Evolutionary conservation across 2,113 vertebrate genomes (phyloP), one percentile per base, ranked within the genome.

Genomic region (Willisornis vidua): DNA sequence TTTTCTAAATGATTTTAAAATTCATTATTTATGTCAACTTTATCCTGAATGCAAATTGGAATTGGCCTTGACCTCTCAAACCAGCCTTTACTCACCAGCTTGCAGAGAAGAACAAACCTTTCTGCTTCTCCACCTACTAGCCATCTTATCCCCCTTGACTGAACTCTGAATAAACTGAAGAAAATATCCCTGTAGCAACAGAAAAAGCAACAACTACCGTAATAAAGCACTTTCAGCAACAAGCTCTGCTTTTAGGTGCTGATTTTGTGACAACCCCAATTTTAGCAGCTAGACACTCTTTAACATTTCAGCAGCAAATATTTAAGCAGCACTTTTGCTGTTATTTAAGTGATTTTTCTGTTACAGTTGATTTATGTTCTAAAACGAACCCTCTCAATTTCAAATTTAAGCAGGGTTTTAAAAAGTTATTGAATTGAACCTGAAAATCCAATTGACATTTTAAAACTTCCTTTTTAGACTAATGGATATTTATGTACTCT

Each of bases 1-100:
- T 89, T 94, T 95, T 76, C 83, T 84, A 90, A 80, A 80, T 71
- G 4, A 91, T 87, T 93, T 90, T 85, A 28, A 23, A 94, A 94
- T 68, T 85, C 57, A 82, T 95, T 87, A 82, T 77, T 90, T 66
- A 74, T 37, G 46, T 79, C 62, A 93, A 11, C 58, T 55, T 81
- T 59, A 75, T 37, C 70, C 68, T 57, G 72, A 96, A 89, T 6
- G 6, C 52, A 82, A 93, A 92, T 6, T 57, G 35, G 22, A 93
- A 89, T 75, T 49, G n/a, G 57, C 43, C 68, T 92, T 68, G 86
- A 91, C 84, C 61, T 81, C 93, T 89, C 73, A 90, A 86, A 85
- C 65, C 61, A 78, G 70, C 61, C 90, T 81, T 78, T 84, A 86
- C 80, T 70, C 68, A 84, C 33, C 73, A 93, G 37, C 48, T 73